Percentiles rank a stretch among this genome's conserved stretches.
phyloP scores from a whole-genome alignment of 2,797 vertebrate genomes.

The Heterohyrax brucei region DNA sequence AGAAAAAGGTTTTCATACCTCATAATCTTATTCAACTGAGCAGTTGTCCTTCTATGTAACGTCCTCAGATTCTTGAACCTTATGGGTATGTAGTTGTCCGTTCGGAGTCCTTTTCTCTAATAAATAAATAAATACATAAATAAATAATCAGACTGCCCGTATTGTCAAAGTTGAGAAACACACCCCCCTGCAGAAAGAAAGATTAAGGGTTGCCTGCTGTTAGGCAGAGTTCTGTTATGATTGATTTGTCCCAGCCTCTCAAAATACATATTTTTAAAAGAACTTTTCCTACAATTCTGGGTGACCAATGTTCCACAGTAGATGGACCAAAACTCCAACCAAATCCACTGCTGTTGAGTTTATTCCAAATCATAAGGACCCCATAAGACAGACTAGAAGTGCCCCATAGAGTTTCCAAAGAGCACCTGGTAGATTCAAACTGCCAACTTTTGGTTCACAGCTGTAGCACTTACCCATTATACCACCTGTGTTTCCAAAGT shows the following conservation, averaged over 20 bases:
- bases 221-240: constrained; percentile 1
- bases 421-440: no score
- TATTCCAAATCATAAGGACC: no score
- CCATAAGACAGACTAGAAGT: no score
- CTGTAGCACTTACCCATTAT: no score
- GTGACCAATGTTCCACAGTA: constrained; percentile 76
- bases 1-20: background rate
- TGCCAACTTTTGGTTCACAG: no score
- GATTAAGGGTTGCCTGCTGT: constrained; percentile 71
- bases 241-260: constrained; percentile 11
- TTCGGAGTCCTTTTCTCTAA: background rate
- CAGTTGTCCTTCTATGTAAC: fast-evolving
- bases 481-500: no score
- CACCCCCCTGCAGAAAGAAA: background rate
- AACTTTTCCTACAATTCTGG: constrained; percentile 71
- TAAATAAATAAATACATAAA: background rate
- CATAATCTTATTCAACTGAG: no score
- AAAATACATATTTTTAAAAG: constrained; percentile 70
- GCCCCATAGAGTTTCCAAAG: no score
- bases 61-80: fast-evolving
- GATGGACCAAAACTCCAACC: background rate
- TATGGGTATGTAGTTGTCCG: fast-evolving
- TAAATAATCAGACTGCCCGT: background rate
- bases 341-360: no score
- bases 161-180: background rate